Evolutionary conservation across 2,888 invertebrate genomes (phyloP).

Genomic region (Ethmia dodecea): DNA sequence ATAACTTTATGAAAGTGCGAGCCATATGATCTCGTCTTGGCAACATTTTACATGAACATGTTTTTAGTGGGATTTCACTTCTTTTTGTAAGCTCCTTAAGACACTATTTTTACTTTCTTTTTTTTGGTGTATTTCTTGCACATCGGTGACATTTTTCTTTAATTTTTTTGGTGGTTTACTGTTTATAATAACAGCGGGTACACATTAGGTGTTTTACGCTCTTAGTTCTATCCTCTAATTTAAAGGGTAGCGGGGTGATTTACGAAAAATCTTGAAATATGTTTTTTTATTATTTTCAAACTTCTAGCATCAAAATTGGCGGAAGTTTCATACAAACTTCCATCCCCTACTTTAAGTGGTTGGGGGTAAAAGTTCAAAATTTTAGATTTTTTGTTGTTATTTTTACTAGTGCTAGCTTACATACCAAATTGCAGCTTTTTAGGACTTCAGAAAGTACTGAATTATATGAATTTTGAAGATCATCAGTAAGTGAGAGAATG

Average conservation of each 20-base stretch:
- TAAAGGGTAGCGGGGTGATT: not conserved
- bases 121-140: not conserved
- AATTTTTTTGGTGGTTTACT: not conserved
- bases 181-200: not conserved
- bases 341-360: constrained; percentile 4
- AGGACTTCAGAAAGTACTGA: constrained; percentile 2
- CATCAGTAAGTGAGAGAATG: not conserved
- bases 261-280: not conserved
- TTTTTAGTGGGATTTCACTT: too few species aligned
- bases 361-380: not conserved
- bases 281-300: not conserved
- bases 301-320: constrained; percentile 1
- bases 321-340: constrained; percentile 2
- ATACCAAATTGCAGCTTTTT: constrained; percentile 4
- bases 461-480: not conserved
- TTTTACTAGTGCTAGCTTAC: too few species aligned
- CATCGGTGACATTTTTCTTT: too few species aligned
- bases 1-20: not conserved
- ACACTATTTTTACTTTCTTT: not conserved
- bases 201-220: not conserved
- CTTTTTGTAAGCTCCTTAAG: too few species aligned
- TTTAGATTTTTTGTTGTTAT: not conserved
- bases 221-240: not conserved
- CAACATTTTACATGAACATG: too few species aligned
- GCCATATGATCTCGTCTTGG: not conserved